A percentile compares a stretch with the other conserved stretches of the same genome.
Conservation (phyloP, 2,113 vertebrate genomes). For the Apodemus speciosus region DNA sequence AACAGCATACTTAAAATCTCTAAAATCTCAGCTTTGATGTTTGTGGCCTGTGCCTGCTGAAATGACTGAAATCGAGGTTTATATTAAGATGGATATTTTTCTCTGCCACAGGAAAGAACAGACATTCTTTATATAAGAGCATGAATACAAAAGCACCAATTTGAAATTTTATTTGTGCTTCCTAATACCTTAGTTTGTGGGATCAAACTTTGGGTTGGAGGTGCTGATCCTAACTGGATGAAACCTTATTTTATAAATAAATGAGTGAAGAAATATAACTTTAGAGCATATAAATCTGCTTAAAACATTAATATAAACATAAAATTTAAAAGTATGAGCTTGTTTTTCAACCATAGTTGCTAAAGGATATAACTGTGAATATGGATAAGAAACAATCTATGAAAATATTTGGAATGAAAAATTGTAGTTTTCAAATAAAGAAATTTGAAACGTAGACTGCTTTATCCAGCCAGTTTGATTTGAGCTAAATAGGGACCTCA, state of each 20-base stretch:
- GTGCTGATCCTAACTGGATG: not conserved
- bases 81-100: not conserved
- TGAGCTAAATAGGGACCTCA: not conserved
- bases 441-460: slow-evolving; percentile 15
- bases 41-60: not conserved
- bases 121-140: not conserved
- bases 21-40: slow-evolving; percentile 1
- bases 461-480: slow-evolving; percentile 14
- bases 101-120: not conserved
- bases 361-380: not conserved
- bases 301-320: slow-evolving; percentile 25
- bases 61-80: not conserved
- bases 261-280: not conserved
- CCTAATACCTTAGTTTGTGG: not conserved
- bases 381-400: not conserved
- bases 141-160: not conserved
- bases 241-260: not conserved
- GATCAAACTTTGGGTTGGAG: not conserved
- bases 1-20: slow-evolving; percentile 2
- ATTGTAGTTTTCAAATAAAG: not conserved
- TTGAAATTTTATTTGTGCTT: slow-evolving; percentile 10
- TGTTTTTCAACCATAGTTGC: not conserved
- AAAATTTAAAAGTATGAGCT: not conserved
- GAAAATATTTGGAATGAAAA: not conserved
- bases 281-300: not conserved